Conservation (phyloP, 2,888 invertebrate species). For the Caenorhabditis sp. region DNA sequence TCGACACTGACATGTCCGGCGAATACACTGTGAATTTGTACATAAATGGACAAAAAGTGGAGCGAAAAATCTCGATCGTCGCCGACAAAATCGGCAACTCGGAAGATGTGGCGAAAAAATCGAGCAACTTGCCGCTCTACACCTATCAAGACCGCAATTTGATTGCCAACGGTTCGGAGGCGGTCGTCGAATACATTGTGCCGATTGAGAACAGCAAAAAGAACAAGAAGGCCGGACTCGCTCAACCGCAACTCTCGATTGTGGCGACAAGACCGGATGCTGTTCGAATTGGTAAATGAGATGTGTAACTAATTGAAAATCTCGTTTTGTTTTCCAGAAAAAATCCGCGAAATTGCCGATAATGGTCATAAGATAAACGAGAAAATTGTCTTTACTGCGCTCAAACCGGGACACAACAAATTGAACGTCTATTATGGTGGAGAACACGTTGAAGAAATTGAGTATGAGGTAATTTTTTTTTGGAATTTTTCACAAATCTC, state of each 20-base stretch:
- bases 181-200: constrained; percentile 11
- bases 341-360: constrained; percentile 14
- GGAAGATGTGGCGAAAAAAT: constrained; percentile 19
- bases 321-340: constrained; percentile 5
- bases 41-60: constrained; percentile 34
- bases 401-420: constrained; percentile 30
- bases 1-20: constrained; percentile 41
- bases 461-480: constrained; percentile 35
- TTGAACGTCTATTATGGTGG: constrained; percentile 41
- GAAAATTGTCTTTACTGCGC: constrained; percentile 24
- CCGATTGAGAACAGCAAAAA: constrained; percentile 15
- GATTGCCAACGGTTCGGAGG: background rate
- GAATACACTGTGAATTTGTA: constrained; percentile 35
- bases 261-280: constrained; percentile 33
- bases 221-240: constrained; percentile 8
- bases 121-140: constrained; percentile 7
- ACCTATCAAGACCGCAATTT: constrained; percentile 10
- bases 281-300: constrained; percentile 6
- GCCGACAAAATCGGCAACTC: constrained; percentile 32
- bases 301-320: background rate
- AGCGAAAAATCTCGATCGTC: constrained; percentile 9
- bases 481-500: background rate
- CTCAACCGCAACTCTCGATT: constrained; percentile 15
- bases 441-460: constrained; percentile 40
- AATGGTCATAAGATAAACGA: constrained; percentile 21